phyloP scores from a whole-genome alignment of 2,888 invertebrate species.

The Siphlonurus alternatus region DNA sequence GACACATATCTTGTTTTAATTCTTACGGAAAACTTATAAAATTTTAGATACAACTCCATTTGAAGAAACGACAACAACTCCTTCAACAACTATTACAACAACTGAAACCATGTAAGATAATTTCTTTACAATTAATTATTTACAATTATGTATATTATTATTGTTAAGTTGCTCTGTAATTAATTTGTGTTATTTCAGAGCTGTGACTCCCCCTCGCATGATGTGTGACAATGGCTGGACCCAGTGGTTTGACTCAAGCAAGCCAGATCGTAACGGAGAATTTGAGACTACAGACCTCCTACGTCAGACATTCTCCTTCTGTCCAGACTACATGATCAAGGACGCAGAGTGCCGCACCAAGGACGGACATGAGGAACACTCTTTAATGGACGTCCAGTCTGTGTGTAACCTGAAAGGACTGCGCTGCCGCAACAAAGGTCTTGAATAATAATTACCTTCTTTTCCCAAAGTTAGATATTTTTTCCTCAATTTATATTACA shows the following conservation, averaged over 20 bases:
- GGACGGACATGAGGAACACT: background rate
- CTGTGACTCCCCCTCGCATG: background rate
- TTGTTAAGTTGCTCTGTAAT: too few species aligned
- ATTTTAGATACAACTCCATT: too few species aligned
- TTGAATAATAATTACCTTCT: too few species aligned
- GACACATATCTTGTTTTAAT: too few species aligned
- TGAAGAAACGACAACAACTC: too few species aligned
- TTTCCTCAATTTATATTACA: background rate
- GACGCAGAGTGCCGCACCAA: slow-evolving; percentile 15
- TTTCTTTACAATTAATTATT: too few species aligned
- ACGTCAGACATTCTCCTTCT: slow-evolving; percentile 14
- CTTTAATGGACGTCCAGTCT: slow-evolving; percentile 6
- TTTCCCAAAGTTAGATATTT: too few species aligned
- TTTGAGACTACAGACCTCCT: slow-evolving; percentile 13
- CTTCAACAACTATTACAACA: too few species aligned
- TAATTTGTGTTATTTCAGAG: too few species aligned
- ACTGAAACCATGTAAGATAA: too few species aligned
- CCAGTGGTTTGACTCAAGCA: slow-evolving; percentile 20
- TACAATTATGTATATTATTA: too few species aligned
- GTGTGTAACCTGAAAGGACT: slow-evolving; percentile 13
- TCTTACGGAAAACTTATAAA: too few species aligned
- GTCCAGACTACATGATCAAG: slow-evolving; percentile 15
- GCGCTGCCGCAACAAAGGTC: slow-evolving; percentile 16
- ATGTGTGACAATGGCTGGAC: slow-evolving; percentile 21
- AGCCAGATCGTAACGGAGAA: slow-evolving; percentile 16